Conservation (phyloP, 2,888 invertebrate species). For the Heterodera filipjevi region DNA sequence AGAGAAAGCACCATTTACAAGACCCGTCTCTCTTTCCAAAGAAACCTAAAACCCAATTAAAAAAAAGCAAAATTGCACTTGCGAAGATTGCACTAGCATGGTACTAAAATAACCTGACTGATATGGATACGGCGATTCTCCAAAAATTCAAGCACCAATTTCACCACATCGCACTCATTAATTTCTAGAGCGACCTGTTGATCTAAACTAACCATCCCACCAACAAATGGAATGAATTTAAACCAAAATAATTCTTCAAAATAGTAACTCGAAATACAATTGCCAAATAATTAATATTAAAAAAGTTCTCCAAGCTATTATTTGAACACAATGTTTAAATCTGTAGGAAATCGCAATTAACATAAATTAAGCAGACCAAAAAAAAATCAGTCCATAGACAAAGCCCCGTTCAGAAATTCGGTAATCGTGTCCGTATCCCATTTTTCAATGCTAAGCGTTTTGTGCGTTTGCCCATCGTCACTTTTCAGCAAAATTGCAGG, state of each 20-base stretch:
- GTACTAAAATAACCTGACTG: constrained; percentile 76
- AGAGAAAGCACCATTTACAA: constrained; percentile 88
- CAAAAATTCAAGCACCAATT: constrained; percentile 69
- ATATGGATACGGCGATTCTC: constrained; percentile 86
- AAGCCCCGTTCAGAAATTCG: constrained; percentile 80
- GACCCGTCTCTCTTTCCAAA: constrained; percentile 89
- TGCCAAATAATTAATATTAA: not conserved
- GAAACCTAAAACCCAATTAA: constrained; percentile 55
- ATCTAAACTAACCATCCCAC: not conserved
- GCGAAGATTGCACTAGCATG: not conserved
- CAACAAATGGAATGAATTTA: not conserved
- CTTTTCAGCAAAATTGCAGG: constrained; percentile 89
- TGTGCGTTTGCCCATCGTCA: constrained; percentile 66
- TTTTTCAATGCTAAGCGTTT: constrained; percentile 86
- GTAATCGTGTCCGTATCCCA: constrained; percentile 85
- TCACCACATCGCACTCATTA: constrained; percentile 70
- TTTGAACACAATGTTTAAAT: no score
- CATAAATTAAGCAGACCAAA: not conserved
- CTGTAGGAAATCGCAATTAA: not conserved
- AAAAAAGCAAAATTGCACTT: not conserved
- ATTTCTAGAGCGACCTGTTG: constrained; percentile 29
- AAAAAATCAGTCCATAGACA: constrained; percentile 72
- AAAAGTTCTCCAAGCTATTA: no score
- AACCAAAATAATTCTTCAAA: not conserved
- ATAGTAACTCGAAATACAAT: not conserved